Evolutionary conservation across 2,888 invertebrate genomes (phyloP), one percentile per base, ranked within the genome.

Genomic region (Drymonia ruficornis): DNA sequence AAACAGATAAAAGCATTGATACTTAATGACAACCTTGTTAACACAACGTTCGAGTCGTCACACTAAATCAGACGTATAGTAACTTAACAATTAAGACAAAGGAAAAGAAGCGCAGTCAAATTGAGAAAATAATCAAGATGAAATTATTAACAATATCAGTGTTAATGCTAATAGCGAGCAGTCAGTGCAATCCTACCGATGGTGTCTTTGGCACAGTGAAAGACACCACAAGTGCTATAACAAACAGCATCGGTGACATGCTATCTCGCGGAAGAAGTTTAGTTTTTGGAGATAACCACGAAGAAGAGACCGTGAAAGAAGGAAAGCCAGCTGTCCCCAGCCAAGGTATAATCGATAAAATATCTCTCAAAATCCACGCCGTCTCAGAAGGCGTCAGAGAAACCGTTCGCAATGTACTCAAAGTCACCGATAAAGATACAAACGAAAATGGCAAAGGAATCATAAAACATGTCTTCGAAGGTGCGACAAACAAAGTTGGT

Each of bases 101-200:
- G 31, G n/a, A 15, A 12, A 11, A 15, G 5, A 38, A 38, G 15
- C 8, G 16, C 8, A 40, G 16, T 8, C 1, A 36, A 31, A 38
- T 42, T 23, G 3, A 16, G 16, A 16, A 42, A 18, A 7, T 2
- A 50, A 51, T 50, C 8, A 74, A 51, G 29, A 74, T 76, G 77
- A 67, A 71, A 50, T 6, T 65, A 16, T 15, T 65, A 36, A 38
- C 56, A 29, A 15, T 63, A 7, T 18, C 75, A 36, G 18, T 59
- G 5, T 11, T 76, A 11, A 9, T 65, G 19, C 19, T 72, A 18
- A 49, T 61, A 19, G 48, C 50, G 0, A 55, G 61, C 49, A 57
- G 55, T 13, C 55, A 69, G 7, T 64, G 73, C 55, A 70, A 70
- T 13, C 16, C 73, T 0, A 52, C 75, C n/a, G 72, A 68, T 0